These are phyloP conservation scores for Eucera pruinosa DNA, from an alignment of 2,888 invertebrate species.

Conservation along the genomic window DNA sequence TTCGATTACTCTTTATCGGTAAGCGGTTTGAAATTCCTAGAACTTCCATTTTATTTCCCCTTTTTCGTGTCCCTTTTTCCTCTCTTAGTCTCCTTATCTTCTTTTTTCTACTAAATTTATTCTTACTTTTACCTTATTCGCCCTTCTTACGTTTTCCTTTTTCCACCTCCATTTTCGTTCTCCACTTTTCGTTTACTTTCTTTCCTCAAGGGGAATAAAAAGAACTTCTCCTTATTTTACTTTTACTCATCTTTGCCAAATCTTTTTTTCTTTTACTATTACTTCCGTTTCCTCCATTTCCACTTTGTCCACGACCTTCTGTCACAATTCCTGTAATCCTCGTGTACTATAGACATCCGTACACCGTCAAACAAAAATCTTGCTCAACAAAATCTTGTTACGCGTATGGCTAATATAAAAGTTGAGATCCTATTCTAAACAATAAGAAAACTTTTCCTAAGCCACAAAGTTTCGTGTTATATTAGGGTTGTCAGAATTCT, in stretches of 20 bases:
- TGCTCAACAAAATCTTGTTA: too few species aligned
- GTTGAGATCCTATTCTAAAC: too few species aligned
- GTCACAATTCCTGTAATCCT: too few species aligned
- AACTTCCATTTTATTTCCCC: neutral
- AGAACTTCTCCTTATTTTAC: neutral
- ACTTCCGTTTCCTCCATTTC: neutral
- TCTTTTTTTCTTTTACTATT: neutral
- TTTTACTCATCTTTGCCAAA: neutral
- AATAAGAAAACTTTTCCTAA: too few species aligned
- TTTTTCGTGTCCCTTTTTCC: neutral
- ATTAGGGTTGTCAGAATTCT: too few species aligned
- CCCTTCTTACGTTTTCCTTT: neutral
- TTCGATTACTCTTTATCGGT: neutral
- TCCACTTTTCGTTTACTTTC: neutral
- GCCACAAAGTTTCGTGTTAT: too few species aligned
- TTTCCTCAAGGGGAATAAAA: neutral
- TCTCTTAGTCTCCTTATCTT: too few species aligned
- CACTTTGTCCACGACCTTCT: neutral
- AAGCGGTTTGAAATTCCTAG: neutral
- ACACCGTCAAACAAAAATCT: too few species aligned
- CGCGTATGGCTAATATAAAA: too few species aligned
- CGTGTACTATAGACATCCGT: too few species aligned
- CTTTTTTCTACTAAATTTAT: too few species aligned
- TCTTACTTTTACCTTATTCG: neutral
- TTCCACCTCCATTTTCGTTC: too few species aligned